These are phyloP conservation scores for Mimas tiliae DNA, from an alignment of 2,888 invertebrate genomes.

Conservation along the genomic window DNA sequence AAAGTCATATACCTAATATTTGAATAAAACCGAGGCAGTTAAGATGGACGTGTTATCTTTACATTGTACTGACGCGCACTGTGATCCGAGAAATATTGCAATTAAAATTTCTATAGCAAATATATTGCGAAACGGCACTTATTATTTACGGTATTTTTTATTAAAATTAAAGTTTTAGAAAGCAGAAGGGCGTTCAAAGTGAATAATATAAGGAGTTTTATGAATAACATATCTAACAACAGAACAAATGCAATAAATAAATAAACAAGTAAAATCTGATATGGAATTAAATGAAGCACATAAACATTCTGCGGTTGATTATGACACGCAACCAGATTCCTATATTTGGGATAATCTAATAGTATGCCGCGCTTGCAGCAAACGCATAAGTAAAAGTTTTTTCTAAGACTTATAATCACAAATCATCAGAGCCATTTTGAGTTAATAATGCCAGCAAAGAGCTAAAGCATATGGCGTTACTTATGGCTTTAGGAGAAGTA, in stretches of 20 bases:
- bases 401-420: constrained; percentile 2
- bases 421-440: neutral
- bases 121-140: neutral
- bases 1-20: constrained; percentile 22
- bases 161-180: too few relatives aligned
- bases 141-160: neutral
- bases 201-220: neutral
- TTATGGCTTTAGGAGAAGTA: too few relatives aligned
- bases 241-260: constrained; percentile 11
- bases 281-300: neutral
- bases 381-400: neutral
- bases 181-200: neutral
- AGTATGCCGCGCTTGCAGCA: constrained; percentile 9
- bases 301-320: constrained; percentile 17
- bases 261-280: neutral
- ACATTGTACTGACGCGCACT: neutral
- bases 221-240: neutral
- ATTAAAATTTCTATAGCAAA: neutral
- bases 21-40: neutral
- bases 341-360: neutral
- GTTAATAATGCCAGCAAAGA: neutral
- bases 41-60: neutral
- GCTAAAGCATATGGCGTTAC: neutral
- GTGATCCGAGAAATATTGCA: neutral
- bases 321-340: neutral